Base-by-base conservation (phyloP, 2,113 vertebrate species). In the Gasterosteus aculeatus region DNA sequence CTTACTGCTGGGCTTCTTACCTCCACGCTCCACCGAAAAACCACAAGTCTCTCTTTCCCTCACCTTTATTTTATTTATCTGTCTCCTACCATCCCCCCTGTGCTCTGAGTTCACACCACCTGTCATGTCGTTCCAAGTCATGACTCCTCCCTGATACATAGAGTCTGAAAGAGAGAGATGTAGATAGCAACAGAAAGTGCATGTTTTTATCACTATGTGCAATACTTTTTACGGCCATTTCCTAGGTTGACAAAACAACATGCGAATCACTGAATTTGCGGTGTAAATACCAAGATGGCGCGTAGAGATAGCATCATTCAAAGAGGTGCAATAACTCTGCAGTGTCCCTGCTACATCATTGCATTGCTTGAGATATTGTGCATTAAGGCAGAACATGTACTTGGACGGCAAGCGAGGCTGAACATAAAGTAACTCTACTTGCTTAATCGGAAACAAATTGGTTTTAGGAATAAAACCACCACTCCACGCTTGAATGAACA, bases 1-100 rank as follows among this genome's bases (percentile, higher is more conserved):
- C 51, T 72, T 67, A 44, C 61, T 7, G 58, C 56, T 59, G 61
- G 35, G 57, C 66, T 39, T 68, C 73, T 63, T 33, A 61, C 56
- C 26, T 69, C 75, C 66, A 71, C 44, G 49, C 64, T 35, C 16
- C 14, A 53, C 19, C 33, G 26, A 10, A 70, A 26, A 70, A 33
- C 18, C 31, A 51, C 31, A 22, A 4, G 31, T 61, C 49, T 54
- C 22, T 42, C 38, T 8, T 26, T 54, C 5, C 11, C 35, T 54
- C 15, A 42, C 26, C 58, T 31, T 54, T 29, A 19, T 59, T 47
- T 57, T 58, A 29, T 14, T 18, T 1, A 19, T 58, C 33, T 14
- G 4, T 41, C 12, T 57, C 15, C 19, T 61, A 12, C 67, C 33
- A 22, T 2, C 29, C 42, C 15, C 16, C 26, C 16, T 58, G n/a